These are phyloP conservation scores for Podarcis lilfordi DNA, from an alignment of 2,797 vertebrate species.

Conservation along the genomic window DNA sequence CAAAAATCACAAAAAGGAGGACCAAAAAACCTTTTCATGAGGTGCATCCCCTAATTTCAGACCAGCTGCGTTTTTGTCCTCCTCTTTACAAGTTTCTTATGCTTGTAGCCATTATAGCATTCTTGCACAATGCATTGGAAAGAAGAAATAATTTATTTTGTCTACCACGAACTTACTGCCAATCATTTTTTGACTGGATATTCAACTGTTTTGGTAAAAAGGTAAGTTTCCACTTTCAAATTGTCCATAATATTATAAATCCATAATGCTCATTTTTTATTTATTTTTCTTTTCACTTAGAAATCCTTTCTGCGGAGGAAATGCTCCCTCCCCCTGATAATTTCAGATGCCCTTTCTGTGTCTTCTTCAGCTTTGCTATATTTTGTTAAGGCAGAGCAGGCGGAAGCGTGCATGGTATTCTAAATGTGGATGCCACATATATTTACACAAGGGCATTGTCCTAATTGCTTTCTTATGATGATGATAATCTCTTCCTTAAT, in stretches of 20 bases:
- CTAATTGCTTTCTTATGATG: background rate
- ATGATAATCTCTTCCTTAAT: background rate
- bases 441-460: background rate
- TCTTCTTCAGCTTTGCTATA: background rate
- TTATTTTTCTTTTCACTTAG: background rate
- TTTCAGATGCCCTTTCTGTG: background rate
- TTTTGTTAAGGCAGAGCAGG: background rate
- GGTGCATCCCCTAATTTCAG: background rate
- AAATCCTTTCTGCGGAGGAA: background rate
- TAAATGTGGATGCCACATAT: background rate
- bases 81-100: too few species aligned
- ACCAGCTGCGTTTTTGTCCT: too few species aligned
- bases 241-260: too few species aligned
- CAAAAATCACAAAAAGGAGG: background rate
- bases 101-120: background rate
- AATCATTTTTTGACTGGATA: background rate
- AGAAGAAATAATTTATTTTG: background rate
- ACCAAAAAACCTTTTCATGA: background rate
- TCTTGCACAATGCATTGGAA: background rate
- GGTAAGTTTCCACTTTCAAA: background rate
- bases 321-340: too few species aligned
- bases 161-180: background rate
- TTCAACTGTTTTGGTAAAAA: background rate
- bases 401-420: background rate
- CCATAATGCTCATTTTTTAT: too few species aligned